Evolutionary conservation across 1,140 invertebrate species (phyloP).

Genomic region (Acromyrmex charruanus): DNA sequence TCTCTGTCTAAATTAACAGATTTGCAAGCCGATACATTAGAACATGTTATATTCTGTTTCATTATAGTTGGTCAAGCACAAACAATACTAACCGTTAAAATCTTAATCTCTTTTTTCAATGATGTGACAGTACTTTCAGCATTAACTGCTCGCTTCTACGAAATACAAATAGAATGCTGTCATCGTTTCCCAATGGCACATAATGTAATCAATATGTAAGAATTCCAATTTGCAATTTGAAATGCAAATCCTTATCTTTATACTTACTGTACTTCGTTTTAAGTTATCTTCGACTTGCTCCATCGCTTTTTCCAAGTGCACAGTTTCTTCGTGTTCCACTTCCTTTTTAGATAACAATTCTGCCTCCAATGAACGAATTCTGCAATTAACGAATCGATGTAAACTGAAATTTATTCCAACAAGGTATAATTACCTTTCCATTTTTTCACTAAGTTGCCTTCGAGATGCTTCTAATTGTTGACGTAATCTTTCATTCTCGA

Average conservation of each 20-base stretch:
- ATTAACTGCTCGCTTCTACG: slow-evolving; percentile 87
- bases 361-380: slow-evolving; percentile 83
- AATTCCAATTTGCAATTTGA: not conserved
- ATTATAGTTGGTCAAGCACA: not conserved
- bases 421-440: slow-evolving; percentile 81
- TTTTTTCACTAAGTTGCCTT: slow-evolving; percentile 87
- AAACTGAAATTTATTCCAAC: slow-evolving; percentile 19
- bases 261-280: slow-evolving; percentile 87
- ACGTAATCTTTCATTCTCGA: slow-evolving; percentile 88
- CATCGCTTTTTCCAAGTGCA: slow-evolving; percentile 87
- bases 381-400: slow-evolving; percentile 40
- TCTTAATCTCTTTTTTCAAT: slow-evolving; percentile 88
- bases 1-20: slow-evolving; percentile 82
- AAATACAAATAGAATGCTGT: slow-evolving; percentile 67
- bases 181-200: slow-evolving; percentile 29
- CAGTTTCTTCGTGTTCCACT: slow-evolving; percentile 86
- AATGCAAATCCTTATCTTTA: not conserved
- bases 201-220: slow-evolving; percentile 5
- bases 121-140: slow-evolving; percentile 87
- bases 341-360: slow-evolving; percentile 86
- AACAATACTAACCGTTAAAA: slow-evolving; percentile 85
- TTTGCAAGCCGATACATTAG: not conserved
- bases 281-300: slow-evolving; percentile 88
- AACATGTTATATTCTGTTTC: not conserved
- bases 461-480: slow-evolving; percentile 87